Base-by-base conservation (phyloP, 2,888 invertebrate species). In the Phragmatobia fuliginosa region DNA sequence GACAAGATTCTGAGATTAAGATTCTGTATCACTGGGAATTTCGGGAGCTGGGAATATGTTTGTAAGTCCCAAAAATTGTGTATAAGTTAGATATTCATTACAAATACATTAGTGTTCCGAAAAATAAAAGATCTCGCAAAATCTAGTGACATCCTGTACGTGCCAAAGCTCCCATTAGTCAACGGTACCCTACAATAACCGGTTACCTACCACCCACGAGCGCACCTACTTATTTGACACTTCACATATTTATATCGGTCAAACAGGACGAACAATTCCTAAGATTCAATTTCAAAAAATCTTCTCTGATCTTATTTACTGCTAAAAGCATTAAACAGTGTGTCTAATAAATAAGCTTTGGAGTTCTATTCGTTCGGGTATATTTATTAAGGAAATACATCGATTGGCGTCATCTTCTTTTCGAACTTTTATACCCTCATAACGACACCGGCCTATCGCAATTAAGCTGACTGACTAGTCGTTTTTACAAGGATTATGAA, bases 201-300 rank as follows among this genome's bases (percentile, higher is more conserved):
- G 52, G 52, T 52, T 52, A n/a, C 45, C 45, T 61, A 45, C 28
- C 31, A 32, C 49, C 67, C 71, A 72, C 69, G 36, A 71, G 70
- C 62, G 45, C 14, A 52, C n/a, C 49, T 52, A 52, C 52, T 14
- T 14, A 52, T 25, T 49, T 49, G 49, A 52, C 11, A 52, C 52
- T 11, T 52, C 25, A 52, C 25, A 25, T 52, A n/a, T n/a, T n/a
- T n/a, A 52, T 52, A 52, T 52, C 52, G 52, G 25, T 52, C 52
- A 52, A 52, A 25, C 52, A 11, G 25, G 52, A 11, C n/a, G 25
- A 52, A 52, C 25, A 52, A 25, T 25, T 2, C 68, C 5, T 52
- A 52, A 52, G 25, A n/a, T n/a, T 49, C 45, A 8, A 21, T 21
- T 45, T 8, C 21, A 45, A 45, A 45, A 25, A 8, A 6, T 0